Conservation (phyloP, 2,888 invertebrate genomes). For the Drosophila cognata region DNA sequence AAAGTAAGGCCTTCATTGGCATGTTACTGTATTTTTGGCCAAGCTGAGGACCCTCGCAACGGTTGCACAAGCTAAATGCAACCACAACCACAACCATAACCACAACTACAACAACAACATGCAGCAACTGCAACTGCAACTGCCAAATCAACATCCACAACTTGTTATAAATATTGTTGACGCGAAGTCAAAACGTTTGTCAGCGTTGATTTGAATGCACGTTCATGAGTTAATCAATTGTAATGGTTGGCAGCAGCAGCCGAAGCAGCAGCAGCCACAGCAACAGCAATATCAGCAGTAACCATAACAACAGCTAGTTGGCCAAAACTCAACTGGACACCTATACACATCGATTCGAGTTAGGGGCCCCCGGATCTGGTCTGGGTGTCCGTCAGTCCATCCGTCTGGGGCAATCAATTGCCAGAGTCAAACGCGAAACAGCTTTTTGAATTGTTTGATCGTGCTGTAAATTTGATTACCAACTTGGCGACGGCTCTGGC, state of each 20-base stretch:
- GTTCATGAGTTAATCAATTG: slow-evolving; percentile 80
- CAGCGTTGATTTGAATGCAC: slow-evolving; percentile 73
- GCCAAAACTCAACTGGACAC: slow-evolving; percentile 40
- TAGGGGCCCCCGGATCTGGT: slow-evolving; percentile 19
- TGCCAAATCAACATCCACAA: slow-evolving; percentile 34
- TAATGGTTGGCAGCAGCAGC: slow-evolving; percentile 43
- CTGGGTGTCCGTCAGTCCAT: slow-evolving; percentile 9
- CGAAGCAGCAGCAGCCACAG: slow-evolving; percentile 2
- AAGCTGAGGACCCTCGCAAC: slow-evolving; percentile 17
- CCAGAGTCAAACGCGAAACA: slow-evolving; percentile 29
- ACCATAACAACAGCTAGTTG: slow-evolving; percentile 21
- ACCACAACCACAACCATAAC: slow-evolving; percentile 9
- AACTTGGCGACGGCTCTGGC: slow-evolving; percentile 63
- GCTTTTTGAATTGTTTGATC: slow-evolving; percentile 73
- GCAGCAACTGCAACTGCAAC: slow-evolving; percentile 1
- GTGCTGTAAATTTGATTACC: slow-evolving; percentile 72
- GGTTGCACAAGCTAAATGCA: slow-evolving; percentile 13
- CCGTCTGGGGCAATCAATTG: slow-evolving; percentile 44
- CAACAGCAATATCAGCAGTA: slow-evolving; percentile 3
- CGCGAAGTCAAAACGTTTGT: slow-evolving; percentile 75
- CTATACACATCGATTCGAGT: slow-evolving; percentile 37
- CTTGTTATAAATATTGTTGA: slow-evolving; percentile 72
- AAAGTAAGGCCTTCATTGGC: slow-evolving; percentile 12
- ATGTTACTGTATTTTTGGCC: slow-evolving; percentile 27
- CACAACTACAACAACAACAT: slow-evolving; percentile 21